Percentiles rank a stretch among this genome's conserved stretches.
Evolutionary conservation across 2,113 vertebrate species (phyloP).

Genomic region (Orientallactaga bullata): DNA sequence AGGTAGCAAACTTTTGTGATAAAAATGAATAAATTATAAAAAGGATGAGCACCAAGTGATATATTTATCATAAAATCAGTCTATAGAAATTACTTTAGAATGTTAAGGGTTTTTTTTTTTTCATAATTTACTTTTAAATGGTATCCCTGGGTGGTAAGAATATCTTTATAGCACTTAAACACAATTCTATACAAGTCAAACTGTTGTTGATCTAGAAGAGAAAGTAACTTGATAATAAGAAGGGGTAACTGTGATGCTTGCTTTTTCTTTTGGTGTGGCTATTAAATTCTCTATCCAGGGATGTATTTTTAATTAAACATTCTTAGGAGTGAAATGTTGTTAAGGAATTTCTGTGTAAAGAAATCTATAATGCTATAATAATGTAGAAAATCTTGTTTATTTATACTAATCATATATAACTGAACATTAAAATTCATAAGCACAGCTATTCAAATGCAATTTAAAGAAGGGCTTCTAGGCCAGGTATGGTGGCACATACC

Average conservation of each 20-base stretch:
- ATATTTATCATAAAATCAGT: slow-evolving; percentile 10
- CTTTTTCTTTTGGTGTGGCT: not conserved
- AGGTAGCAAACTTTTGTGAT: slow-evolving; percentile 39
- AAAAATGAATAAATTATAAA: slow-evolving; percentile 55
- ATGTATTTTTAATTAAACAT: not conserved
- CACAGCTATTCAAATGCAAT: not conserved
- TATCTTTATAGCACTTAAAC: not conserved
- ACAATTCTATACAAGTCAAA: not conserved
- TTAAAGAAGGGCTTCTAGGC: slow-evolving; percentile 10
- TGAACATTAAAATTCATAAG: slow-evolving; percentile 29
- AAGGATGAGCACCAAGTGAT: slow-evolving; percentile 41
- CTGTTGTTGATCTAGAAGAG: not conserved
- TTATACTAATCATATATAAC: not conserved
- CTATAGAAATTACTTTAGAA: slow-evolving; percentile 59
- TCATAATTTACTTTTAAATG: slow-evolving; percentile 47
- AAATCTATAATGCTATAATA: not conserved
- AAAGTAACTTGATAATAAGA: not conserved
- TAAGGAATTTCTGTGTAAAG: not conserved
- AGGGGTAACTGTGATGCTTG: not conserved
- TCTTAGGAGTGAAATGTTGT: slow-evolving; percentile 9
- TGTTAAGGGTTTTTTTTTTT: slow-evolving; percentile 16
- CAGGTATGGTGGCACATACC: too few species aligned
- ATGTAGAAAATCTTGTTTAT: not conserved
- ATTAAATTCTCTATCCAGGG: not conserved
- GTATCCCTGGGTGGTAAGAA: not conserved